Conservation (phyloP, 1,140 invertebrate genomes). For the Meloidogyne hapla region DNA sequence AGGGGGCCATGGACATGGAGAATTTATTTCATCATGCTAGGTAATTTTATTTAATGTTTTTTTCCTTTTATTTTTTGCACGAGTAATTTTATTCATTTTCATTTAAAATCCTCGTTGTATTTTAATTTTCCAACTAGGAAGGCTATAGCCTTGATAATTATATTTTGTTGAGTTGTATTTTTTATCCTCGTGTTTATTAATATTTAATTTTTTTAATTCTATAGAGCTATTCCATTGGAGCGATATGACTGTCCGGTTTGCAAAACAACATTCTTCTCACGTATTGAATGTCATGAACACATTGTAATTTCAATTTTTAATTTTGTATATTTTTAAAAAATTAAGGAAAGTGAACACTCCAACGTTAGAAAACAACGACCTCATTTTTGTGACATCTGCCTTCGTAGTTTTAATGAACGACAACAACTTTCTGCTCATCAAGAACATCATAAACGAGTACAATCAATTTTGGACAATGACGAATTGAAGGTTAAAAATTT, state of each 20-base stretch:
- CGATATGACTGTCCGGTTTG: slow-evolving; percentile 60
- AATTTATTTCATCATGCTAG: slow-evolving; percentile 52
- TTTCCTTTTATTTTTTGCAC: too few species aligned
- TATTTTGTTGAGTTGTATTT: too few species aligned
- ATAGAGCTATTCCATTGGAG: slow-evolving; percentile 56
- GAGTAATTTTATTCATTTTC: too few species aligned
- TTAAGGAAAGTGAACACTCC: slow-evolving; percentile 50
- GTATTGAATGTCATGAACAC: slow-evolving; percentile 58
- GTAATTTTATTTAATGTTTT: too few species aligned
- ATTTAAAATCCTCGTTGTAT: too few species aligned
- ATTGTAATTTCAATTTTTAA: slow-evolving; percentile 28
- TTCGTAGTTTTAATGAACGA: slow-evolving; percentile 54
- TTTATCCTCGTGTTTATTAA: neutral
- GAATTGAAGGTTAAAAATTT: slow-evolving; percentile 43
- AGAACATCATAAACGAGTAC: slow-evolving; percentile 59
- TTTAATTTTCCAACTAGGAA: too few species aligned
- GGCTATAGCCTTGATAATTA: too few species aligned
- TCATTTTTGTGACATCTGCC: slow-evolving; percentile 58
- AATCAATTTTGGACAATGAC: slow-evolving; percentile 37
- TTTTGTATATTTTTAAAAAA: too few species aligned
- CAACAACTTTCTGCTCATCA: slow-evolving; percentile 60
- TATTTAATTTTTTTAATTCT: neutral
- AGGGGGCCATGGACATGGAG: slow-evolving; percentile 41
- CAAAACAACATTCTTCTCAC: slow-evolving; percentile 55
- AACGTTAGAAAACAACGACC: slow-evolving; percentile 50